Percentiles rank a stretch among this genome's conserved stretches.
Conservation (phyloP, 2,888 invertebrate genomes). For the Syritta pipiens region DNA sequence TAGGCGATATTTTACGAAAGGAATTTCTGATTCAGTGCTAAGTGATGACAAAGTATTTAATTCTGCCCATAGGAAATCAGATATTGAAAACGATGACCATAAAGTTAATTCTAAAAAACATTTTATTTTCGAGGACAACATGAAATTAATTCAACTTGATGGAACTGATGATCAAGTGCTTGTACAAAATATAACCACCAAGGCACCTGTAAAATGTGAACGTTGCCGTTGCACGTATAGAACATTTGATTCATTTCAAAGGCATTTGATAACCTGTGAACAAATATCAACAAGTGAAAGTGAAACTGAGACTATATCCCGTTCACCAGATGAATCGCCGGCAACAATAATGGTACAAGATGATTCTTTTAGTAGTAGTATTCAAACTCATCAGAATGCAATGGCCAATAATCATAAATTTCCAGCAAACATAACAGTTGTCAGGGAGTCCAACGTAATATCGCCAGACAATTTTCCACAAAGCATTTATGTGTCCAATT, state of each 20-base stretch:
- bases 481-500: slow-evolving; percentile 2
- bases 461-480: slow-evolving; percentile 9
- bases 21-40: slow-evolving; percentile 77
- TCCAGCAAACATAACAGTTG: neutral
- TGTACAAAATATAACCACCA: no score
- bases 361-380: slow-evolving; percentile 24
- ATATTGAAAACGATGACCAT: neutral
- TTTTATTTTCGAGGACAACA: slow-evolving; percentile 14
- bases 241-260: slow-evolving; percentile 89
- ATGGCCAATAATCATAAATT: neutral
- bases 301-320: slow-evolving; percentile 85
- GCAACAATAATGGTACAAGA: neutral
- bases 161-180: slow-evolving; percentile 87
- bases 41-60: slow-evolving; percentile 73
- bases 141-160: slow-evolving; percentile 84
- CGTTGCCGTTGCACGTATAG: slow-evolving; percentile 93
- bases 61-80: neutral
- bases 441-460: neutral
- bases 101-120: neutral
- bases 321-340: slow-evolving; percentile 78
- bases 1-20: slow-evolving; percentile 83
- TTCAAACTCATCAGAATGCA: slow-evolving; percentile 31
- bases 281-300: slow-evolving; percentile 89
- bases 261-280: slow-evolving; percentile 88
- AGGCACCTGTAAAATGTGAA: slow-evolving; percentile 89